Base-by-base conservation (phyloP, 2,797 vertebrate genomes). In the Orestias chungarensis region DNA sequence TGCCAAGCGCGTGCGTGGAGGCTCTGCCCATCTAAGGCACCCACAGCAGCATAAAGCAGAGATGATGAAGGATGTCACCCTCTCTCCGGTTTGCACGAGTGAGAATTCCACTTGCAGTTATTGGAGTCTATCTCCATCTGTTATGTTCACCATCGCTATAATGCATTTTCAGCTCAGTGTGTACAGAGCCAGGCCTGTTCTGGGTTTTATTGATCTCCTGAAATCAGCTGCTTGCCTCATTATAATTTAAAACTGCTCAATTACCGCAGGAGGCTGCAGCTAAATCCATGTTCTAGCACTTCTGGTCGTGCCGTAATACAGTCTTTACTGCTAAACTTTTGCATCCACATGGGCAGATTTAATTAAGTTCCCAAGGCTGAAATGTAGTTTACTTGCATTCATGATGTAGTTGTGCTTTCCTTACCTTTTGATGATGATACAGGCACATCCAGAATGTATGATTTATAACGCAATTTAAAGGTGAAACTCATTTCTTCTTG, bases 51-150 rank as follows among this genome's bases (percentile, higher is more conserved):
- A 82, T 79, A 90, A 90, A 89, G 90, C 86, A 83, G 84, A 88
- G 82, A 92, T 94, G 91, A 94, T 94, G 89, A 91, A 91, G 82
- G 47, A 27, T 82, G 86, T 84, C 75, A 64, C 84, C 86, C 80
- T 83, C 86, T 78, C 83, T 83, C 74, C 78, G 88, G 86, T 86
- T 84, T 82, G 73, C 81, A 76, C 83, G 76, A 85, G 82, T 72
- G 82, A 85, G 50, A 71, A 82, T 73, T 78, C 85, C 87, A 84
- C 76, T 75, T 69, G 31, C 81, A 20, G 76, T 46, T 49, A 4
- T 72, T 81, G 82, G 74, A 83, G 73, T 86, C 86, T 83, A 82
- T 71, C 74, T 87, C 92, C 91, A 94, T 94, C 94, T 95, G 93
- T 87, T 86, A 80, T 55, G 18, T 61, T 52, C 75, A 44, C 70